phyloP scores from a whole-genome alignment of 2,113 vertebrate species.

The Bos taurus region ARS-UCD2.0 NC_037338.1:20182001-20182500 shows the following conservation, averaged over 20 bases:
- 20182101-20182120: constrained; percentile 60
- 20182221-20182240: constrained; percentile 57
- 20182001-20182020: constrained; percentile 36
- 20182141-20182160: constrained; percentile 52
- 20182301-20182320: neutral
- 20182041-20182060: constrained; percentile 14
- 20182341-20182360: neutral
- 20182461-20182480: neutral
- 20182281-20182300: constrained; percentile 54
- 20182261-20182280: constrained; percentile 63
- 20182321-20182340: constrained; percentile 7
- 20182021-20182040: constrained; percentile 65
- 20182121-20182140: constrained; percentile 27
- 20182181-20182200: constrained; percentile 54
- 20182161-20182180: constrained; percentile 66
- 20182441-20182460: neutral
- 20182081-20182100: constrained; percentile 57
- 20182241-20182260: constrained; percentile 47
- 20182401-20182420: neutral
- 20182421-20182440: neutral
- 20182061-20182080: constrained; percentile 45
- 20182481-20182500: constrained; percentile 2
- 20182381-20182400: neutral
- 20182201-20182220: constrained; percentile 56
- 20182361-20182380: neutral